Conservation (phyloP, 2,888 invertebrate genomes). For the Margaritifera margaritifera region DNA sequence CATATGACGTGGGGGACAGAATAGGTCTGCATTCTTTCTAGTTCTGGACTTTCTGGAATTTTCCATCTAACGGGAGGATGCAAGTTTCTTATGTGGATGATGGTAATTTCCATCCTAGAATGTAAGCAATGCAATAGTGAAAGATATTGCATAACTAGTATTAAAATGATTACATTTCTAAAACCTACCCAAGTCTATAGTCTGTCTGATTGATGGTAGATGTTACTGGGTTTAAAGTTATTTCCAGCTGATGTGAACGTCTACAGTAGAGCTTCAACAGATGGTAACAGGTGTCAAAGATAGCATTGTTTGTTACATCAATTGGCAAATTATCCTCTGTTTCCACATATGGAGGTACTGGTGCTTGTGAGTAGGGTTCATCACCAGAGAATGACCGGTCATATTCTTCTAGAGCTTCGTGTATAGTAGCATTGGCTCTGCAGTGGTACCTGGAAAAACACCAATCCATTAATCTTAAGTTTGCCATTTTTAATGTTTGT, state of each 20-base stretch:
- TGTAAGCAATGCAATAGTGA: too few relatives aligned
- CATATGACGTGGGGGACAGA: too few relatives aligned
- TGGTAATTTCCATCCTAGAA: too few relatives aligned
- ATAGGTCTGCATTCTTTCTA: too few relatives aligned
- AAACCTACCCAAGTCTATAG: slow-evolving; percentile 77
- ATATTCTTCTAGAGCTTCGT: slow-evolving; percentile 83
- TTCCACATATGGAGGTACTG: slow-evolving; percentile 70
- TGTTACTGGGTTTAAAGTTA: slow-evolving; percentile 82
- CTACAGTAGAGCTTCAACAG: slow-evolving; percentile 84
- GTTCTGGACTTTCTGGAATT: too few relatives aligned
- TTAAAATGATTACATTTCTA: background rate
- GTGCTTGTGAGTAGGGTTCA: slow-evolving; percentile 51
- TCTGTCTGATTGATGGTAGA: slow-evolving; percentile 88
- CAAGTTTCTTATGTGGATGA: too few relatives aligned
- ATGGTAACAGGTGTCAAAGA: slow-evolving; percentile 84
- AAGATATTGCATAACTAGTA: too few relatives aligned
- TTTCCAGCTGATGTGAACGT: slow-evolving; percentile 77
- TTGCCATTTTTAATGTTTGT: too few relatives aligned
- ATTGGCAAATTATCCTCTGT: slow-evolving; percentile 21
- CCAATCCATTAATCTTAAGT: background rate
- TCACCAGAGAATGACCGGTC: slow-evolving; percentile 76
- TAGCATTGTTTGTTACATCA: slow-evolving; percentile 28
- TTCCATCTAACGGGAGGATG: too few relatives aligned
- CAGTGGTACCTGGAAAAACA: slow-evolving; percentile 79
- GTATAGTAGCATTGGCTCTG: slow-evolving; percentile 81